A percentile compares a stretch with the other conserved stretches of the same genome.
Evolutionary conservation across 2,113 vertebrate species (phyloP).

Genomic region (Alethe castanea): DNA sequence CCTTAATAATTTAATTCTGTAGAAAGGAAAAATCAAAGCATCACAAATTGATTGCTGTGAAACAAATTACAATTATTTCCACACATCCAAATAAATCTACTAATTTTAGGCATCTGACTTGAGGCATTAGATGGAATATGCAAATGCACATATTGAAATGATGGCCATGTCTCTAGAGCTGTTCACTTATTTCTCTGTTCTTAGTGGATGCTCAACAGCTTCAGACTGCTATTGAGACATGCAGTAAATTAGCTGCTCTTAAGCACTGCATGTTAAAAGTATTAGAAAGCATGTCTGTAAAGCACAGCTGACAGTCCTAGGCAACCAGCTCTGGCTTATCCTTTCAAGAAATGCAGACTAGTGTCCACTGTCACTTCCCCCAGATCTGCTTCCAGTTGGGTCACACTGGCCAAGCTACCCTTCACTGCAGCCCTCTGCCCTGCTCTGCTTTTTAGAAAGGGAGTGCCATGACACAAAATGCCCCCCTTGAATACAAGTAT

Average conservation of each 20-base stretch:
- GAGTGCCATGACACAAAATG: neutral
- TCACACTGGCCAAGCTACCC: slow-evolving; percentile 36
- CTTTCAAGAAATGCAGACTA: slow-evolving; percentile 35
- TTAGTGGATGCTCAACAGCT: neutral
- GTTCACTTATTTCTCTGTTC: slow-evolving; percentile 24
- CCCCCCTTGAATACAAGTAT: slow-evolving; percentile 32
- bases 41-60: slow-evolving; percentile 67
- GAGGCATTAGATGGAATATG: slow-evolving; percentile 57
- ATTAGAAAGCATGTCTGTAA: slow-evolving; percentile 40
- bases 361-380: slow-evolving; percentile 21
- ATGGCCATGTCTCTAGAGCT: slow-evolving; percentile 12
- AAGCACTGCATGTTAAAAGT: slow-evolving; percentile 48
- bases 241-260: slow-evolving; percentile 62
- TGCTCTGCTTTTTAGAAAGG: neutral
- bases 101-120: slow-evolving; percentile 64
- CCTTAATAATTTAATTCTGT: slow-evolving; percentile 54
- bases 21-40: slow-evolving; percentile 65
- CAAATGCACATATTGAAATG: slow-evolving; percentile 45
- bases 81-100: slow-evolving; percentile 66
- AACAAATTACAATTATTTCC: slow-evolving; percentile 71
- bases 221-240: neutral
- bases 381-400: slow-evolving; percentile 61
- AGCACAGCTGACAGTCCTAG: slow-evolving; percentile 50
- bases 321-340: neutral
- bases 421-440: neutral